These are phyloP conservation scores for Sinosuthora webbiana DNA, from an alignment of 2,113 vertebrate genomes.

Conservation along the genomic window DNA sequence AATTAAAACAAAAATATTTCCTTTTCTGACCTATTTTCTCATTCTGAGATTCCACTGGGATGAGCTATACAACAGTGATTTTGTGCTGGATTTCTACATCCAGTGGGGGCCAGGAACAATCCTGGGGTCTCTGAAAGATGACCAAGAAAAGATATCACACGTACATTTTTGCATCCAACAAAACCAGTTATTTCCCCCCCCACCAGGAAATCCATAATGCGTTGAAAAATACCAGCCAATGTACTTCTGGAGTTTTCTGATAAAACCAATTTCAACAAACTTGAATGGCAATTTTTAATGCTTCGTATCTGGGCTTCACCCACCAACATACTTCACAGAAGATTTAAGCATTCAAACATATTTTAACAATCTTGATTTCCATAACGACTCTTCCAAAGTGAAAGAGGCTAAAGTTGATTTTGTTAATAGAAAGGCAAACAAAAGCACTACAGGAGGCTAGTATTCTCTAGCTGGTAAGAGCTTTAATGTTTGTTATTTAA, in stretches of 20 bases:
- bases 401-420: not conserved
- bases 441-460: not conserved
- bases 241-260: not conserved
- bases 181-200: not conserved
- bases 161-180: not conserved
- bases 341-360: not conserved
- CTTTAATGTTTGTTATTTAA: constrained; percentile 37
- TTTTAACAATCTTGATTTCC: not conserved
- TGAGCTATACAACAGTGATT: not conserved
- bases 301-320: not conserved
- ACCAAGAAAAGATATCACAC: not conserved
- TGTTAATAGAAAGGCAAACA: not conserved
- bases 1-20: not conserved
- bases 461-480: not conserved
- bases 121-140: not conserved
- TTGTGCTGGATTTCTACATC: not conserved
- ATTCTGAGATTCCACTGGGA: not conserved
- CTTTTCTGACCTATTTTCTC: not conserved
- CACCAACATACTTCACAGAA: not conserved
- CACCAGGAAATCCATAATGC: not conserved
- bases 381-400: not conserved
- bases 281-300: not conserved
- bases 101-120: not conserved
- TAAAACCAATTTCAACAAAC: not conserved
- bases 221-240: not conserved